Conservation (phyloP, 2,113 vertebrate genomes). For the Xenus cinereus region DNA sequence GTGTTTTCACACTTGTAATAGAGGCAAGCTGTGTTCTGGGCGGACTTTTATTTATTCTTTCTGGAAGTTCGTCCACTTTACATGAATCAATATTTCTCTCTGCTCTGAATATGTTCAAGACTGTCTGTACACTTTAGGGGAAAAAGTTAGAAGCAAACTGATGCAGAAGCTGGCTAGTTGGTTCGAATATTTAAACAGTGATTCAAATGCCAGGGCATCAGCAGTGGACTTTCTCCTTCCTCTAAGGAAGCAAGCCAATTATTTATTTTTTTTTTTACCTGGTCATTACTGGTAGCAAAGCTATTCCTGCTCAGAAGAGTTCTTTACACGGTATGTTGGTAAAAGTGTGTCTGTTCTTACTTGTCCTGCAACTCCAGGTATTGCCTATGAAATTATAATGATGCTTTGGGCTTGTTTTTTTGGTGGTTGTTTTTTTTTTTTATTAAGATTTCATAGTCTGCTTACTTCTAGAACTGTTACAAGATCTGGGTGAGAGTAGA, state of each 20-base stretch:
- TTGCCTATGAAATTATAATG: neutral
- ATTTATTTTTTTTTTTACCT: neutral
- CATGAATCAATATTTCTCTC: neutral
- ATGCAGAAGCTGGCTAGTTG: neutral
- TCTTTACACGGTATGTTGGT: neutral
- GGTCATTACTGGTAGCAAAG: neutral
- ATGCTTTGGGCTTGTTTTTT: neutral
- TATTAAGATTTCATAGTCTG: neutral
- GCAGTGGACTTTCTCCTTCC: slow-evolving; percentile 10
- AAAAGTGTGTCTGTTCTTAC: neutral
- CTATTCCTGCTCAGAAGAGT: neutral
- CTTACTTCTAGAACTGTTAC: neutral
- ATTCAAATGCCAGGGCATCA: neutral
- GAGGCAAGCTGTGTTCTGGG: neutral
- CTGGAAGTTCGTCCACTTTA: neutral
- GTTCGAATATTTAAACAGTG: neutral
- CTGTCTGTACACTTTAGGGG: neutral
- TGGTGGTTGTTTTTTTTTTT: neutral
- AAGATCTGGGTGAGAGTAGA: neutral
- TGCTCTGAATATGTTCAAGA: neutral
- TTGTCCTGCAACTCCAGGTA: neutral
- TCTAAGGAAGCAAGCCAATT: neutral
- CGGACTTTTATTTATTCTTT: neutral
- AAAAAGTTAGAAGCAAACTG: neutral
- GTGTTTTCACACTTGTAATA: neutral